These are phyloP conservation scores for Caenorhabditis doughertyi DNA, from an alignment of 2,888 invertebrate genomes.

Conservation along the genomic window DNA sequence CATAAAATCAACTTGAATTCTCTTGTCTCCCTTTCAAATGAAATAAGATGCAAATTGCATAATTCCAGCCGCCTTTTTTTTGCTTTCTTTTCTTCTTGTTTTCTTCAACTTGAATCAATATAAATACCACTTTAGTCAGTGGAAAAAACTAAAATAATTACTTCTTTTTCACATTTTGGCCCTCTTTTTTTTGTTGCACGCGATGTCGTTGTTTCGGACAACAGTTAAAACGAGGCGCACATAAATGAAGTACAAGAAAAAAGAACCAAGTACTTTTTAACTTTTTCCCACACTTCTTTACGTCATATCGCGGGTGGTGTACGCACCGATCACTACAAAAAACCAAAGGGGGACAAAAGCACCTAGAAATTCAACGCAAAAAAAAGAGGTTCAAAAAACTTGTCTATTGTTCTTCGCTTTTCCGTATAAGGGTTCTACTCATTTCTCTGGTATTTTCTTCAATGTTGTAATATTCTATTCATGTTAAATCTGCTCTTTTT, in stretches of 20 bases:
- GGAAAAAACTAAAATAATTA: conserved; percentile 45
- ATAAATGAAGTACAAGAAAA: conserved; percentile 12
- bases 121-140: conserved; percentile 15
- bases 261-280: conserved; percentile 26
- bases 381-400: conserved; percentile 49
- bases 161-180: conserved; percentile 19
- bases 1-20: conserved; percentile 5
- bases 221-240: conserved; percentile 8
- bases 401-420: conserved; percentile 43
- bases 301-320: conserved; percentile 36
- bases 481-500: conserved; percentile 57
- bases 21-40: conserved; percentile 20
- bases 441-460: conserved; percentile 1
- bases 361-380: conserved; percentile 34
- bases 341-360: neutral
- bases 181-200: conserved; percentile 36
- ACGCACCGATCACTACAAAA: conserved; percentile 40
- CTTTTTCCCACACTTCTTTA: conserved; percentile 46
- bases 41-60: conserved; percentile 61
- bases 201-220: conserved; percentile 28
- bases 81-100: conserved; percentile 1
- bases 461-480: conserved; percentile 44
- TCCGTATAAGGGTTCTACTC: neutral
- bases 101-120: conserved; percentile 29
- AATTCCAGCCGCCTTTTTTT: conserved; percentile 32